Conservation (phyloP, 1,140 invertebrate genomes). For the Aphaenogaster ashmeadi region DNA sequence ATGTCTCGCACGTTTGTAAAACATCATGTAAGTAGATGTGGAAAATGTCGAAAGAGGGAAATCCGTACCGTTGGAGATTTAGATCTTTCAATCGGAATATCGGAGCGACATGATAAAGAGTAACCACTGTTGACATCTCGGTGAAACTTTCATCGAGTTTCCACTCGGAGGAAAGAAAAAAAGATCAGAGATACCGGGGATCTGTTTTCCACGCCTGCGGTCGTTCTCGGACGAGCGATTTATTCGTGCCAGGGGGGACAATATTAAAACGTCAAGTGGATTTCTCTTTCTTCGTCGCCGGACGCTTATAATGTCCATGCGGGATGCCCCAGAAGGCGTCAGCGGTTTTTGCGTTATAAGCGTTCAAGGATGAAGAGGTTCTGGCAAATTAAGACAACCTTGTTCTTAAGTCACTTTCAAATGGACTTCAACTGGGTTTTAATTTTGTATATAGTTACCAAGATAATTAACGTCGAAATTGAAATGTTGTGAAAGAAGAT, state of each 20-base stretch:
- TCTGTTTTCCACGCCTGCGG: conserved; percentile 77
- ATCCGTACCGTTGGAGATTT: neutral
- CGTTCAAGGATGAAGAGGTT: conserved; percentile 60
- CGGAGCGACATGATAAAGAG: conserved; percentile 50
- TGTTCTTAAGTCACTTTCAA: conserved; percentile 50
- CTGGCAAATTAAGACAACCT: conserved; percentile 63
- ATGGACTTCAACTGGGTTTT: conserved; percentile 31
- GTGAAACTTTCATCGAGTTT: conserved; percentile 74
- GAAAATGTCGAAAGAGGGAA: conserved; percentile 3
- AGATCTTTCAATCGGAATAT: conserved; percentile 27
- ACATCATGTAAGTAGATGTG: neutral
- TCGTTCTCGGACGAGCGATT: conserved; percentile 67
- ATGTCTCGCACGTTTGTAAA: neutral
- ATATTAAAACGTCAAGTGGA: conserved; percentile 56
- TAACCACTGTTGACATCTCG: conserved; percentile 62
- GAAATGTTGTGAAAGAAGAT: conserved; percentile 34
- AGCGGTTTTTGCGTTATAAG: conserved; percentile 57
- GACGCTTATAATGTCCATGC: conserved; percentile 45
- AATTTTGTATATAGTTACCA: conserved; percentile 47
- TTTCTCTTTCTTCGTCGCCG: conserved; percentile 58
- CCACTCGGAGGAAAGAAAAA: conserved; percentile 64
- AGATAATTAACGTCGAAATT: conserved; percentile 54
- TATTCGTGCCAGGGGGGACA: conserved; percentile 70
- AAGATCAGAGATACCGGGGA: conserved; percentile 54
- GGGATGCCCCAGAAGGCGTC: conserved; percentile 51